Conservation (phyloP, 2,113 vertebrate species). For the Gracilinanus agilis region DNA sequence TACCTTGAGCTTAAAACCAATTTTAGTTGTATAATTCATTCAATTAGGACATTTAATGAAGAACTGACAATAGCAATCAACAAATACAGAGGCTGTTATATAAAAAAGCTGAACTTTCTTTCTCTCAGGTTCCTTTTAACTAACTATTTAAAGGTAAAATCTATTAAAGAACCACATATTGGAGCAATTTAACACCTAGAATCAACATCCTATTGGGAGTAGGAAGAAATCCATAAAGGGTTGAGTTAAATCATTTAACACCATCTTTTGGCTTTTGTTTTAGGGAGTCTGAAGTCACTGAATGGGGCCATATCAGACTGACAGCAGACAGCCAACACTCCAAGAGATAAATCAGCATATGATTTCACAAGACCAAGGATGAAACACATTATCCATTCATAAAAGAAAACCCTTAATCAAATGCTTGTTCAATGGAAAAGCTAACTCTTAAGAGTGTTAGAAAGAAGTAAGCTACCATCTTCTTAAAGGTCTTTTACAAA, state of each 20-base stretch:
- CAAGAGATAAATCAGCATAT: conserved; percentile 11
- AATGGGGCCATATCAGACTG: neutral
- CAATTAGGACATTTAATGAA: neutral
- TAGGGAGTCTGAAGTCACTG: neutral
- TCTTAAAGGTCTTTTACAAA: neutral
- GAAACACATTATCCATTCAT: neutral
- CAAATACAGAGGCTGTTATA: neutral
- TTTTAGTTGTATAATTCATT: conserved; percentile 9
- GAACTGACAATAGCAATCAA: conserved; percentile 24
- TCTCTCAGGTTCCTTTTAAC: neutral
- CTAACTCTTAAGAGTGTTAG: neutral
- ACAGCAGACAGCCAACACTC: conserved; percentile 28
- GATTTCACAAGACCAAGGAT: conserved; percentile 28
- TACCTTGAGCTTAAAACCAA: neutral
- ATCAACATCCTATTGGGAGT: neutral
- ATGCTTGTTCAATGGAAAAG: neutral
- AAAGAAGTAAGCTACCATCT: neutral
- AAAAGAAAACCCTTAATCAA: conserved; percentile 35
- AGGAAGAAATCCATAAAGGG: conserved; percentile 21
- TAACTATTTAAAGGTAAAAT: neutral
- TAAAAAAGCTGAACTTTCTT: conserved; percentile 10
- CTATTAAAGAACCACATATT: neutral
- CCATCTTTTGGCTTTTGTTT: conserved; percentile 34
- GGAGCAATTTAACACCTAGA: conserved; percentile 24
- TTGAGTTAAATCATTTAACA: neutral